Conservation (phyloP, 2,113 vertebrate species). For the Physeter macrocephalus region DNA sequence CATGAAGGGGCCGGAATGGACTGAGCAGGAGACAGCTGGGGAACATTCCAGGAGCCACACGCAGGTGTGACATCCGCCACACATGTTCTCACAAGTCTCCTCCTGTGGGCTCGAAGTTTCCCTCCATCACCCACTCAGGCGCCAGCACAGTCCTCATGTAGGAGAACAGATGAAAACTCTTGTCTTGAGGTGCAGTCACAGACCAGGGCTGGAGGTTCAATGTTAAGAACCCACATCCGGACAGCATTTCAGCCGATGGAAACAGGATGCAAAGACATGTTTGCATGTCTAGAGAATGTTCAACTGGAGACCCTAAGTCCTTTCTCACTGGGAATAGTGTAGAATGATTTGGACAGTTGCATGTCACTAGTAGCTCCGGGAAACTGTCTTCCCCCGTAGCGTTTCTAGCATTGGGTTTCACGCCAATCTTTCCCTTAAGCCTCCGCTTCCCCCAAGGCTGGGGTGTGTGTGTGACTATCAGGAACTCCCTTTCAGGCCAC, state of each 20-base stretch:
- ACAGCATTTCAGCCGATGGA: background rate
- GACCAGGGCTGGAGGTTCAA: background rate
- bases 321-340: background rate
- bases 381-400: background rate
- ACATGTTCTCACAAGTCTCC: fast-evolving
- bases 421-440: background rate
- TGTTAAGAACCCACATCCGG: fast-evolving
- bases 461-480: too few relatives aligned
- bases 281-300: background rate
- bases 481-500: background rate
- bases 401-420: background rate
- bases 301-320: background rate
- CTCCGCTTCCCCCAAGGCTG: background rate
- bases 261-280: background rate
- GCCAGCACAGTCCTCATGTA: fast-evolving
- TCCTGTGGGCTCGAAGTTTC: fast-evolving
- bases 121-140: fast-evolving
- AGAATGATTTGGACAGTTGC: background rate
- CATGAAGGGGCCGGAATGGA: background rate
- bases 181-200: background rate
- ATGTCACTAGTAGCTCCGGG: fast-evolving
- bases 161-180: background rate
- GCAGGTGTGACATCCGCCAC: too few relatives aligned
- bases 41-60: background rate
- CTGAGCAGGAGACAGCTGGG: background rate